These are phyloP conservation scores for Myocastor coypus DNA, from an alignment of 2,113 vertebrate genomes.

Conservation along the genomic window DNA sequence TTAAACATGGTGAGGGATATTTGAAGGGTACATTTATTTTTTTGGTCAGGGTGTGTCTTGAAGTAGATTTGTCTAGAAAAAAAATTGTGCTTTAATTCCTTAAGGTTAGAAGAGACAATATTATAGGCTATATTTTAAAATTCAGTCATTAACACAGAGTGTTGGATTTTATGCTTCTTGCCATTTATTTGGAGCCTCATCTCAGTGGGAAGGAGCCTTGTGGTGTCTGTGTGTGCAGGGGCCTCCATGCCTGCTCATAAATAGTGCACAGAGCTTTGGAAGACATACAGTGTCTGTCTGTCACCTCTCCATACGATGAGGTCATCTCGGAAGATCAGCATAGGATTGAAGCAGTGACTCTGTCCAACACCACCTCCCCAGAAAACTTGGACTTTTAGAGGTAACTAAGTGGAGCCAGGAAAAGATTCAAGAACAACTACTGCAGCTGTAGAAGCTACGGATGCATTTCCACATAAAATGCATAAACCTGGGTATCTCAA, in stretches of 20 bases:
- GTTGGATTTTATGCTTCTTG: not conserved
- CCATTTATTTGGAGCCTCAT: rapidly evolving
- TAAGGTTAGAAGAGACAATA: not conserved
- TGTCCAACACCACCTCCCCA: rapidly evolving
- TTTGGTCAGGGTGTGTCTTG: not conserved
- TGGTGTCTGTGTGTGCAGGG: too few species aligned
- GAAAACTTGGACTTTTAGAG: not conserved
- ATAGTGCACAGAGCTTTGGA: rapidly evolving
- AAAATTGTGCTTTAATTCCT: not conserved
- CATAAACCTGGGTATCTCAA: not conserved
- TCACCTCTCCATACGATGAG: rapidly evolving
- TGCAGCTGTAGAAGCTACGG: not conserved
- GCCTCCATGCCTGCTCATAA: rapidly evolving
- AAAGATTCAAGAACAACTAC: rapidly evolving
- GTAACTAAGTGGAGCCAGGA: not conserved
- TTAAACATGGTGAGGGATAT: not conserved
- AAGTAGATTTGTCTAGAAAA: not conserved
- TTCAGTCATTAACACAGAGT: rapidly evolving
- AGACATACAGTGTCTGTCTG: rapidly evolving
- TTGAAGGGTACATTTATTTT: too few species aligned
- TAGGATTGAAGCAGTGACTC: rapidly evolving
- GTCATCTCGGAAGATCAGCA: not conserved
- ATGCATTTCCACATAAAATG: not conserved
- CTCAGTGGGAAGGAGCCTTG: not conserved
- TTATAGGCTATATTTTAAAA: not conserved